These are phyloP conservation scores for Brachirus orientalis DNA, from an alignment of 2,113 vertebrate species.

Conservation along the genomic window DNA sequence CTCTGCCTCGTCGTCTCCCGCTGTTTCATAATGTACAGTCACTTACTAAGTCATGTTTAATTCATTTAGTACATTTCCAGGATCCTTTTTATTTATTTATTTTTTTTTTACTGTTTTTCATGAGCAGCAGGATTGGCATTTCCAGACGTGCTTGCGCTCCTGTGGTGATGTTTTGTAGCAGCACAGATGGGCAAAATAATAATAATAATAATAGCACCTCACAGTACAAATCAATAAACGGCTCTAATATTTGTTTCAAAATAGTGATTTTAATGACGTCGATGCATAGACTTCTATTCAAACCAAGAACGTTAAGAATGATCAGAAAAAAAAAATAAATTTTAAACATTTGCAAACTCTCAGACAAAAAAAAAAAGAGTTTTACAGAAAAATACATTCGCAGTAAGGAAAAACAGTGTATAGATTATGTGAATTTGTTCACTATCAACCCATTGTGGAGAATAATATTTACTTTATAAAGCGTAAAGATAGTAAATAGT, in stretches of 20 bases:
- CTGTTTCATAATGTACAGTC: conserved; percentile 59
- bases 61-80: conserved; percentile 51
- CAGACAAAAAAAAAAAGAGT: too few relatives aligned
- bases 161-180: neutral
- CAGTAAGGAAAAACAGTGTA: too few relatives aligned
- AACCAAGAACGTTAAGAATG: neutral
- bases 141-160: conserved; percentile 1
- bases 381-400: too few relatives aligned
- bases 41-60: conserved; percentile 62
- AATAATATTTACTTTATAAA: too few relatives aligned
- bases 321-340: too few relatives aligned
- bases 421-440: too few relatives aligned
- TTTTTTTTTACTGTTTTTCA: conserved; percentile 6
- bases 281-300: too few relatives aligned
- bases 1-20: conserved; percentile 47
- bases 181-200: neutral
- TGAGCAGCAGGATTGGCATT: neutral
- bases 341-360: too few relatives aligned
- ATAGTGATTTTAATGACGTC: too few relatives aligned
- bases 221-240: neutral
- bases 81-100: neutral
- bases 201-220: neutral
- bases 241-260: too few relatives aligned
- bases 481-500: too few relatives aligned
- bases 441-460: too few relatives aligned